Percentiles rank a stretch among this genome's conserved stretches.
phyloP scores from a whole-genome alignment of 1,140 invertebrate species.

The Neoseiulus cucumeris region DNA sequence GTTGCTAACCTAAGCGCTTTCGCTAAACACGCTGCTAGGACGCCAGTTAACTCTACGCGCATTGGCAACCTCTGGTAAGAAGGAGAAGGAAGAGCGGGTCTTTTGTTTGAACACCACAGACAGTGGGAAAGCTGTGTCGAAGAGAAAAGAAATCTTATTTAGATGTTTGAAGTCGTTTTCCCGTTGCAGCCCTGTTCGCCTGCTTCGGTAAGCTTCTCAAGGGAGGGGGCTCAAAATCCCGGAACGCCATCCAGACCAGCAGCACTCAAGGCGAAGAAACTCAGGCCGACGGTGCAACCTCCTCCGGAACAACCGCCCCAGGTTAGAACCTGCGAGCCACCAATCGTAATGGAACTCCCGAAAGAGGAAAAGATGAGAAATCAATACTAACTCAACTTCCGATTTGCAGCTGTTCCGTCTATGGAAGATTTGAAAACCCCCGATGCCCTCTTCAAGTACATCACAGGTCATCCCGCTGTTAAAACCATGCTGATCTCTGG shows the following conservation, averaged over 20 bases:
- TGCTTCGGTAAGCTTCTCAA: constrained; percentile 1
- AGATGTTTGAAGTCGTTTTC: neutral
- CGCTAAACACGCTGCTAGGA: too few species aligned
- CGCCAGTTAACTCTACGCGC: neutral
- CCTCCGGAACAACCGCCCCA: neutral
- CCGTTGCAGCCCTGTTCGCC: neutral
- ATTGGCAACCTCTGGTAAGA: constrained; percentile 4
- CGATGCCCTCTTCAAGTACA: neutral
- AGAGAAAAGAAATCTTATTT: neutral
- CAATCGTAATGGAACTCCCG: too few species aligned
- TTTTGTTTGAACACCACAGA: neutral
- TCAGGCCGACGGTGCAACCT: neutral
- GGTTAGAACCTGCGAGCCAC: too few species aligned
- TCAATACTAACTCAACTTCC: too few species aligned
- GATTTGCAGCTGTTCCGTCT: neutral
- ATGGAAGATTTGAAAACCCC: neutral
- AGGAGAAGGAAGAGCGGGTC: neutral
- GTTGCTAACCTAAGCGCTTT: too few species aligned
- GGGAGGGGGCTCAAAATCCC: neutral
- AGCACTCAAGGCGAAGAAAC: neutral
- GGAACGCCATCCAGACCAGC: neutral
- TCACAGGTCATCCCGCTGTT: neutral
- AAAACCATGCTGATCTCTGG: constrained; percentile 6
- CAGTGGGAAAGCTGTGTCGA: neutral
- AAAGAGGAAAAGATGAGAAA: too few species aligned